Conservation (phyloP, 2,888 invertebrate species). For the Nemapogon koenigi region DNA sequence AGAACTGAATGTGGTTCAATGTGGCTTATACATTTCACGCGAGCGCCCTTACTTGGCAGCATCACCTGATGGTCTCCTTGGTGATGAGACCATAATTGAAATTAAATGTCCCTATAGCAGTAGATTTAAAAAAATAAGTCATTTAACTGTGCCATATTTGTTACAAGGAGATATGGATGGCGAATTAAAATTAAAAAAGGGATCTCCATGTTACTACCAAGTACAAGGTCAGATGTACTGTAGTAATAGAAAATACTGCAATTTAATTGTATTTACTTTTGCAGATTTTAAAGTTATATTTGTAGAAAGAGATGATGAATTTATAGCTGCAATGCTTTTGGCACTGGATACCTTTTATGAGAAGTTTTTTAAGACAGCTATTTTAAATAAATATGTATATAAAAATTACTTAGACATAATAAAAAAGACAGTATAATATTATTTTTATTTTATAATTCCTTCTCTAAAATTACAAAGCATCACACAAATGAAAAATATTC, state of each 20-base stretch:
- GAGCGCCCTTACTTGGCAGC: no score
- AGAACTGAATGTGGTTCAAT: no score
- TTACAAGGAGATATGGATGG: no score
- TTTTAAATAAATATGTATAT: background rate
- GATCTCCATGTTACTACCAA: slow-evolving; percentile 8
- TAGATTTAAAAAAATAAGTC: no score
- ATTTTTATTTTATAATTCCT: background rate
- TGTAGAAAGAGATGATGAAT: background rate
- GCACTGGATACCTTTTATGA: background rate
- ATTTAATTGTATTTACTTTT: no score
- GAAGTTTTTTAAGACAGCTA: background rate
- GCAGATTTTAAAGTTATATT: background rate
- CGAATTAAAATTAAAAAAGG: slow-evolving; percentile 7
- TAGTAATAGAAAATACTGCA: no score
- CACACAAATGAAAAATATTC: slow-evolving; percentile 11
- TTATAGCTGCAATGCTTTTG: background rate
- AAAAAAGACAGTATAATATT: background rate
- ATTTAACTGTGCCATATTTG: no score
- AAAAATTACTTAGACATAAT: background rate
- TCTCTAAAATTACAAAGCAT: slow-evolving; percentile 11
- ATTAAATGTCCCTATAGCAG: no score
- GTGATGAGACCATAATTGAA: no score
- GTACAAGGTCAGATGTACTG: no score
- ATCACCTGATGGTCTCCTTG: no score
- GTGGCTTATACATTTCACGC: no score